Base-by-base conservation (phyloP, 2,797 vertebrate genomes). In the Lerista edwardsae region DNA sequence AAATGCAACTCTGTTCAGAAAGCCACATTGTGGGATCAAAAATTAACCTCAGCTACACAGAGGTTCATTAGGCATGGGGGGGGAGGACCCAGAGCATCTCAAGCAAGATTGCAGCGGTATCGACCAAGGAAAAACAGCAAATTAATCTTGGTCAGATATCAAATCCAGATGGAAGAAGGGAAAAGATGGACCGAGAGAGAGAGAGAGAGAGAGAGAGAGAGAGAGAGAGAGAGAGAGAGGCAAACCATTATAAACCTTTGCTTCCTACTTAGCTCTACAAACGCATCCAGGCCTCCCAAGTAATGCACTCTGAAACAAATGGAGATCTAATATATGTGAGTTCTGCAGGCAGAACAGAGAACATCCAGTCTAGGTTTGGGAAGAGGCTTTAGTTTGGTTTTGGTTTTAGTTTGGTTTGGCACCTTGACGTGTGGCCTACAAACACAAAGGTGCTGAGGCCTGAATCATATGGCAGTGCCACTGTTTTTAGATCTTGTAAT, bases 231-330 rank as follows among this genome's bases (percentile, higher is more conserved):
- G n/a, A n/a, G n/a, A n/a, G n/a, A n/a, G 59, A 83, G 36, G 74
- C 85, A 84, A 31, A 75, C 82, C 84, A 41, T 0, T 0, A 2
- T 31, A 65, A 83, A 34, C 79, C 84, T 88, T 82, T 34, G 27
- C 77, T 90, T 90, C 73, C 47, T 79, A 8, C 36, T 77, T 47
- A 61, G 79, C 83, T 61, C 29, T 9, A 85, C 0, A 0, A 86
- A 83, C 61, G 62, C 51, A 78, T 2, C 57, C 1, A 23, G 78
- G 31, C 27, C 23, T 75, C 31, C n/a, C 11, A 72, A 68, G 68
- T 62, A 77, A 90, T 15, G 75, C 89, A 84, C 57, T 87, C 77
- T 88, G 68, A 72, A 55, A 62, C 85, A 80, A 91, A 88, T 72
- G 78, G 83, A 21, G 12, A 78, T 64, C 77, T 74, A 41, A 44